These are phyloP conservation scores for Brachionus sp. DNA, from an alignment of 1,140 invertebrate genomes.

Conservation along the genomic window DNA sequence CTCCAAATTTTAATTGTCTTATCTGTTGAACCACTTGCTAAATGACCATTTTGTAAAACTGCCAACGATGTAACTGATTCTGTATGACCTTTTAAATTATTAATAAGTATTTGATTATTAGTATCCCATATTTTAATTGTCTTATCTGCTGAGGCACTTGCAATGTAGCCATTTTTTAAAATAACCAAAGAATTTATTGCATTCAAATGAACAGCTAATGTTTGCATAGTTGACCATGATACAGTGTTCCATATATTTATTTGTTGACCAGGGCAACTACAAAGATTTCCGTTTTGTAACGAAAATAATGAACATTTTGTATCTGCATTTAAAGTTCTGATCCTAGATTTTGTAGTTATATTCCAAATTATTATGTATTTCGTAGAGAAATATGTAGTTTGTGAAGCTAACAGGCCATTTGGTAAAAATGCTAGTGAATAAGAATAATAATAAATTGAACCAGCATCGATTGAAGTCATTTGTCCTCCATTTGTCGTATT, in stretches of 20 bases:
- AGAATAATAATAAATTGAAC: no score
- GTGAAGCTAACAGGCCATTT: neutral
- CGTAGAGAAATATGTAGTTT: neutral
- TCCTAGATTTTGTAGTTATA: neutral
- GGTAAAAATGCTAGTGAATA: neutral
- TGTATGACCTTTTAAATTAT: neutral
- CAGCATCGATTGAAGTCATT: no score
- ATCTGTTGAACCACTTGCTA: neutral
- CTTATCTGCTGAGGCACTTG: neutral
- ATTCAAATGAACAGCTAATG: neutral
- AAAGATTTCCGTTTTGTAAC: neutral
- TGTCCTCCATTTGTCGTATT: constrained; percentile 61
- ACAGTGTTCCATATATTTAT: neutral
- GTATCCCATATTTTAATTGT: constrained; percentile 9
- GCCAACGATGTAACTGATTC: neutral
- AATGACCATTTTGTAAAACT: neutral
- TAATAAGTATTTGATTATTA: neutral
- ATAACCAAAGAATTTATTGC: neutral
- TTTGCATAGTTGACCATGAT: neutral
- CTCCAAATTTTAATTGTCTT: neutral
- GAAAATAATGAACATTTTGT: neutral
- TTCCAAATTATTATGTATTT: neutral
- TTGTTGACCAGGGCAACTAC: neutral
- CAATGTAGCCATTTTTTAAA: neutral
- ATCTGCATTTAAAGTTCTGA: neutral